Evolutionary conservation across 2,888 invertebrate genomes (phyloP).

Genomic region (Idaea aversata): DNA sequence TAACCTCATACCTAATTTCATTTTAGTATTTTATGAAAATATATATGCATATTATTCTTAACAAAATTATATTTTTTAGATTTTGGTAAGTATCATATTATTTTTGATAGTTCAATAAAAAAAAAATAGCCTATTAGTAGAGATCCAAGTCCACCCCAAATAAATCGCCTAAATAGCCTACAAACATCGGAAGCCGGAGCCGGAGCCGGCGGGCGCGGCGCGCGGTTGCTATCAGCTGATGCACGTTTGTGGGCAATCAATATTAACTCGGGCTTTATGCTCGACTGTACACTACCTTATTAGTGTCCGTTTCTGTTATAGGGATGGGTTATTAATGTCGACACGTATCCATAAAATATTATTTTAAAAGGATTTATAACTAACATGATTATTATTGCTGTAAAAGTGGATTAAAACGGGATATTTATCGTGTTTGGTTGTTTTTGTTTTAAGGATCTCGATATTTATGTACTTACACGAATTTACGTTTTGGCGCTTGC

Average conservation of each 20-base stretch:
- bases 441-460: no score
- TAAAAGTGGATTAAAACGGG: no score
- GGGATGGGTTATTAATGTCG: conserved; percentile 26
- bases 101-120: background rate
- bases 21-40: no score
- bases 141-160: background rate
- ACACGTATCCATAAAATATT: conserved; percentile 26
- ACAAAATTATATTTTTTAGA: no score
- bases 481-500: no score
- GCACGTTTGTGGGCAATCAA: conserved; percentile 24
- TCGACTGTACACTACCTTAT: conserved; percentile 65
- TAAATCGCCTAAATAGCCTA: background rate
- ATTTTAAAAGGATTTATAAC: background rate
- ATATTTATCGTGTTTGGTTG: no score
- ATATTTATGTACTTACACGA: no score
- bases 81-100: no score
- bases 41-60: no score
- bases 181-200: conserved; percentile 2
- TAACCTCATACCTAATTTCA: no score
- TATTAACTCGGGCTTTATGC: conserved; percentile 52
- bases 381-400: no score
- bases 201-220: background rate
- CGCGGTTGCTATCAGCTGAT: background rate
- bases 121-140: background rate
- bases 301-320: conserved; percentile 49